Evolutionary conservation across 1,140 invertebrate species (phyloP).

Genomic region (Ips nitidus): DNA sequence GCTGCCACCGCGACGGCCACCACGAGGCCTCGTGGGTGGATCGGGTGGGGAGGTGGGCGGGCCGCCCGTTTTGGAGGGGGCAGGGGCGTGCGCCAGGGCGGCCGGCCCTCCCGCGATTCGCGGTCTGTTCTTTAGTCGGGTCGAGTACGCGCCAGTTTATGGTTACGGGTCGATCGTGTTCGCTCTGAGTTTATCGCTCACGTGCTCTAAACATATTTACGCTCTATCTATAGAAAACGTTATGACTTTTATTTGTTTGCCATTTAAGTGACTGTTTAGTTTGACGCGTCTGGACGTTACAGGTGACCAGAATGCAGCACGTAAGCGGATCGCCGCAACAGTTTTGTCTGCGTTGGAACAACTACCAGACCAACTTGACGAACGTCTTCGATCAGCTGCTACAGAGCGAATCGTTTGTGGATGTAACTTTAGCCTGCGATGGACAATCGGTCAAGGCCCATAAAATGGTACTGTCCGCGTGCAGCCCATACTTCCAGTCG

Average conservation of each 20-base stretch:
- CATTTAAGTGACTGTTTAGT: conserved; percentile 36
- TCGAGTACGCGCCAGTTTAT: conserved; percentile 29
- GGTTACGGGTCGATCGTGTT: conserved; percentile 19
- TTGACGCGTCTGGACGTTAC: conserved; percentile 20
- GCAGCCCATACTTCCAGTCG: conserved; percentile 88
- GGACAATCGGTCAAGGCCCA: conserved; percentile 89
- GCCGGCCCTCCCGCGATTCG: conserved; percentile 44
- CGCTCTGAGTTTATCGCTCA: conserved; percentile 25
- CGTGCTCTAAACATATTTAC: conserved; percentile 30
- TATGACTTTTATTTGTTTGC: conserved; percentile 10
- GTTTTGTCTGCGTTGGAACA: conserved; percentile 91
- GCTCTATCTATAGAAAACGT: neutral
- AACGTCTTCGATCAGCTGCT: conserved; percentile 90
- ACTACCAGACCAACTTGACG: conserved; percentile 88
- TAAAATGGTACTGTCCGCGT: conserved; percentile 90
- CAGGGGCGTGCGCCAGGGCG: conserved; percentile 51
- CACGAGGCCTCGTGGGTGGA: conserved; percentile 49
- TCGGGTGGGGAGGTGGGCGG: conserved; percentile 48
- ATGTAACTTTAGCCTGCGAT: conserved; percentile 89
- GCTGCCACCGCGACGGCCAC: conserved; percentile 38
- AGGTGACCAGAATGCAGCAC: conserved; percentile 47
- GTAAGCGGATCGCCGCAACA: conserved; percentile 51
- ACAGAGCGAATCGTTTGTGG: conserved; percentile 87
- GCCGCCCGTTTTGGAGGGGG: conserved; percentile 41
- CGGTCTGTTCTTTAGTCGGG: conserved; percentile 37